Evolutionary conservation across 2,888 invertebrate species (phyloP), one percentile per base, ranked within the genome.

Genomic region (Allygus modestus): DNA sequence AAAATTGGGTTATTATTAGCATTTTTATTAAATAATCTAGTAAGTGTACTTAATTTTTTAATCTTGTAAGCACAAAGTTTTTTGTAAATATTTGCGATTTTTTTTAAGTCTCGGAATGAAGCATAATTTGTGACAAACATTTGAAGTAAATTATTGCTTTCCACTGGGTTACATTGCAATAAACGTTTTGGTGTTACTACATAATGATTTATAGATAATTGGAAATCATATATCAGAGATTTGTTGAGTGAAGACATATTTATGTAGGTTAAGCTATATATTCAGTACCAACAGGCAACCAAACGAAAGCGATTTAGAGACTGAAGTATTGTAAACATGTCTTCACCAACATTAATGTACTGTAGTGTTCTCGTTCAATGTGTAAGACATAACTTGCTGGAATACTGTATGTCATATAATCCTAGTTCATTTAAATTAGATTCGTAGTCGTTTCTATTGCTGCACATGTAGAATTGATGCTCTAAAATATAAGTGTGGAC

Each of bases 391-490:
- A 31, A 65, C 9, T 4, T 37, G 9, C 65, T 28, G 65, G 31
- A 65, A 20, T 65, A 65, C 31, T 37, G 33, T 33, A 37, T 58
- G 58, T 79, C 20, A 46, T 46, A 46, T 73, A 51, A 28, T 28
- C 26, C 23, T 77, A 77, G 23, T 31, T 79, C 12, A n/a, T 79
- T 79, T 79, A n/a, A 37, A 37, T 58, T 79, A 79, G 54, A 79
- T 58, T 37, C 31, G n/a, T 79, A 79, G 58, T n/a, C 54, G 37
- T 58, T 79, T 79, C 58, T 31, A 79, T 79, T 79, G 79, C 79
- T 79, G 79, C 79, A 79, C 79, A 79, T 54, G 46, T 58, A 51
- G 79, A 79, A 79, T 79, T 79, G 79, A 79, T 33, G 33, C 37
- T 33, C 12, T 33, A n/a, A 51, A 58, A 28, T 20, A 37, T 37